A percentile compares a stretch with the other conserved stretches of the same genome.
Evolutionary conservation across 2,888 invertebrate genomes (phyloP).

Genomic region (Eledona agricola): DNA sequence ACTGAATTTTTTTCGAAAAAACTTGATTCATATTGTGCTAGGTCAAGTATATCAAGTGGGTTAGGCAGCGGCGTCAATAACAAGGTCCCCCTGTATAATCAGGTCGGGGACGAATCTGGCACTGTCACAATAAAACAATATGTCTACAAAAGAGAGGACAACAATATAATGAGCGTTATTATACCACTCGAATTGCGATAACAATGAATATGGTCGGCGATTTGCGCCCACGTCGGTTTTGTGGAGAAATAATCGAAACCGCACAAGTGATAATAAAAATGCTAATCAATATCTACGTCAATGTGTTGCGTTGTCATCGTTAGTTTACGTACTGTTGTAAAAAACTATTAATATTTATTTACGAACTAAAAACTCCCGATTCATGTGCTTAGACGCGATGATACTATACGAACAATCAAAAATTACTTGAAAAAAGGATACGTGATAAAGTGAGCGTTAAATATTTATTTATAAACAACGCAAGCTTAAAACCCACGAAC

Average conservation of each 20-base stretch:
- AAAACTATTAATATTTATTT: no score
- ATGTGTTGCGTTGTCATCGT: no score
- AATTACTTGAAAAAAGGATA: no score
- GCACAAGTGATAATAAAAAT: slow-evolving; percentile 9
- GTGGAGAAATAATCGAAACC: slow-evolving; percentile 12
- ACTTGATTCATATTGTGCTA: slow-evolving; percentile 45
- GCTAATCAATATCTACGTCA: no score
- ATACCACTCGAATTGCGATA: slow-evolving; percentile 11
- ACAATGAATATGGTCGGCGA: slow-evolving; percentile 17
- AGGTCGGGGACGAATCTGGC: slow-evolving; percentile 45
- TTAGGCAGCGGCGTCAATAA: slow-evolving; percentile 44
- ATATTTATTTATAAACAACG: no score
- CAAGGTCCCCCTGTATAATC: slow-evolving; percentile 43
- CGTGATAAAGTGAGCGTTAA: no score
- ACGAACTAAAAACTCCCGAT: no score
- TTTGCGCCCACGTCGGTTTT: slow-evolving; percentile 10
- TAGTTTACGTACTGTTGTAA: no score
- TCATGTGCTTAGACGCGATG: no score
- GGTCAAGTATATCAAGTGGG: slow-evolving; percentile 51
- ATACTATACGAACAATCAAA: no score
- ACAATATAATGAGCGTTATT: slow-evolving; percentile 21
- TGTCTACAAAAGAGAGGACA: slow-evolving; percentile 22
- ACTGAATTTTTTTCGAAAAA: no score
- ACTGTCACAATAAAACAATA: slow-evolving; percentile 31
- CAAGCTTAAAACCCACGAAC: no score